phyloP scores from a whole-genome alignment of 2,113 vertebrate species.

The Microtus ochrogaster region DNA sequence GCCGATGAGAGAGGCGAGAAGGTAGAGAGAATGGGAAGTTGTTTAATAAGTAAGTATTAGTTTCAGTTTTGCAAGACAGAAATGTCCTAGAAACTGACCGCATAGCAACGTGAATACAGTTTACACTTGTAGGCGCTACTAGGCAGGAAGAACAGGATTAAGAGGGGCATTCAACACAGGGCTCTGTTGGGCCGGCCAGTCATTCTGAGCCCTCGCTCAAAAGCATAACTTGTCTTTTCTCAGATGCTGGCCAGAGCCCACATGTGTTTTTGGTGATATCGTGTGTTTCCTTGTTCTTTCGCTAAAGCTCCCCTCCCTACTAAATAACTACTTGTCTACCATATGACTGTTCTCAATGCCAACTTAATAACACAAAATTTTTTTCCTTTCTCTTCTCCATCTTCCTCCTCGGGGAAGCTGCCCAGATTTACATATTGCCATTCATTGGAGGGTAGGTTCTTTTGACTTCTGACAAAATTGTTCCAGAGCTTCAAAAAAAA shows the following conservation, averaged over 20 bases:
- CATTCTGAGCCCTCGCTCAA: background rate
- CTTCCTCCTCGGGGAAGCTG: background rate
- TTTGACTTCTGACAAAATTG: background rate
- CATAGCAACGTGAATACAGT: background rate
- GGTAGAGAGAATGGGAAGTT: background rate
- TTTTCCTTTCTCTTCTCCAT: background rate
- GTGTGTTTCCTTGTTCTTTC: background rate
- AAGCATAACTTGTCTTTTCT: background rate
- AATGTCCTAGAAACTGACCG: background rate
- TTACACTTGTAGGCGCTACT: background rate
- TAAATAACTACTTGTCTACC: background rate
- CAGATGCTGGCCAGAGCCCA: background rate
- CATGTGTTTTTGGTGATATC: background rate
- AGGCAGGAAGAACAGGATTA: background rate
- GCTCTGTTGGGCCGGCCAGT: background rate
- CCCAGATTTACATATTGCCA: background rate
- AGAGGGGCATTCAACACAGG: too few species aligned
- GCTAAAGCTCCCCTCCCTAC: background rate
- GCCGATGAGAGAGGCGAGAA: background rate
- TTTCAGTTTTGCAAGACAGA: conserved; percentile 49
- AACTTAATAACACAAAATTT: background rate
- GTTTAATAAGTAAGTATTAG: background rate
- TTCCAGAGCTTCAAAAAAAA: background rate
- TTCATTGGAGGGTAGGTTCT: background rate
- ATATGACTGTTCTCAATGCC: background rate